Percentiles rank a stretch among this genome's conserved stretches.
Evolutionary conservation across 2,113 vertebrate species (phyloP).

Genomic region (Pelmatolapia mariae): DNA sequence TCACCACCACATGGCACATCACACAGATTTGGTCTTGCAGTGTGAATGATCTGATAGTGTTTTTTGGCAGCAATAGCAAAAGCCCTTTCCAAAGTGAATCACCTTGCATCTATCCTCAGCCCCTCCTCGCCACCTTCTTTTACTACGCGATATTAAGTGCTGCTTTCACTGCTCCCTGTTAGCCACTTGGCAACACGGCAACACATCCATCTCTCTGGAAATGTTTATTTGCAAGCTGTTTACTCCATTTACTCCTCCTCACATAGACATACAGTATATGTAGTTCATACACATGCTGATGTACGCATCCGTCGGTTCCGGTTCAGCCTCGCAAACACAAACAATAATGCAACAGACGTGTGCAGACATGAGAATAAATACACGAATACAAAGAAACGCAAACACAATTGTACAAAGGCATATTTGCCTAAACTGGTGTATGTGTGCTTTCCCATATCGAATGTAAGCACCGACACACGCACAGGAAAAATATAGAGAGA

Average conservation of each 20-base stretch:
- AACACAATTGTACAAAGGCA: not conserved
- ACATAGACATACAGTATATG: not conserved
- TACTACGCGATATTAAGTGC: conserved; percentile 31
- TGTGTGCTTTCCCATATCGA: not conserved
- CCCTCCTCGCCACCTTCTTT: not conserved
- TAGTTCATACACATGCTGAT: not conserved
- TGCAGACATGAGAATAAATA: not conserved
- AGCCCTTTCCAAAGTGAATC: conserved; percentile 8
- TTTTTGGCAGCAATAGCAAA: conserved; percentile 6
- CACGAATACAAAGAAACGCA: not conserved
- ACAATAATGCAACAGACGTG: not conserved
- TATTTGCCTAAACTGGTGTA: not conserved
- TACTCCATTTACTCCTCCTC: not conserved
- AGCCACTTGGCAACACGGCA: conserved; percentile 41
- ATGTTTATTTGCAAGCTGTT: conserved; percentile 49
- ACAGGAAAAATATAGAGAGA: not conserved
- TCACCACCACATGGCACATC: not conserved
- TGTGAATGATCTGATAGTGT: not conserved
- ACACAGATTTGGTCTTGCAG: conserved; percentile 2
- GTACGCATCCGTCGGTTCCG: not conserved
- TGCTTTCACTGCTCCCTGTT: conserved; percentile 29
- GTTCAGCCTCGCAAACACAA: not conserved
- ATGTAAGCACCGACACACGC: not conserved
- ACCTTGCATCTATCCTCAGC: not conserved
- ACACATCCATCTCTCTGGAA: conserved; percentile 40